Evolutionary conservation across 1,140 invertebrate genomes (phyloP), one percentile per base, ranked within the genome.

Genomic region (Belonocnema kinseyi): DNA sequence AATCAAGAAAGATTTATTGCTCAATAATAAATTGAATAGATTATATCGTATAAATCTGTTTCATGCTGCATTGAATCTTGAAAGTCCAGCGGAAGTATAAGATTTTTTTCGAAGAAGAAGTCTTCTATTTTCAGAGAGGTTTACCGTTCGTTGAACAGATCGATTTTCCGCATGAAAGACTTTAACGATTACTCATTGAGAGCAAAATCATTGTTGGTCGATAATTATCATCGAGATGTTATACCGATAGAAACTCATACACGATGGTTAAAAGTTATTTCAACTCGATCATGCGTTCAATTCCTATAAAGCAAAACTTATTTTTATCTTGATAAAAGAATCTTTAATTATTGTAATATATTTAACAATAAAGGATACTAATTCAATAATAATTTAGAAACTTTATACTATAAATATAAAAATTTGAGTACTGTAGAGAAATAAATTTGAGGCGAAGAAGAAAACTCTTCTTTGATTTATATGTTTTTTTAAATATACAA

Each of bases 101-200:
- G 77, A 78, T 80, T 40, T 66, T 33, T 66, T 66, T 72, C 56
- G 56, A 40, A 51, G 46, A 74, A 77, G 53, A 79, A 46, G 74
- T 71, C 66, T 71, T 75, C 79, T 79, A 53, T 75, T 73, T 72
- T 81, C 78, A 78, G 80, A 80, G 76, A 71, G 51, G 46, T 85
- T 85, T 83, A 85, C 82, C 83, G 83, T 78, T 85, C 52, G 51
- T 12, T 78, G 78, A 82, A 77, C 74, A 77, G 66, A 5, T 26
- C 76, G 78, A 85, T 85, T 85, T 85, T 85, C 81, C 78, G 80
- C 81, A 80, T 81, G 78, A 51, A 14, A 33, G 8, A 26, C 33
- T 51, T 53, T 74, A 54, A 51, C 26, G 26, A 56, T 40, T 33
- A 53, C 33, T 56, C 19, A n/a, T 74, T 16, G 50, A 16, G 26